Conservation (phyloP, 2,113 vertebrate genomes). For the Xyrauchen texanus region DNA sequence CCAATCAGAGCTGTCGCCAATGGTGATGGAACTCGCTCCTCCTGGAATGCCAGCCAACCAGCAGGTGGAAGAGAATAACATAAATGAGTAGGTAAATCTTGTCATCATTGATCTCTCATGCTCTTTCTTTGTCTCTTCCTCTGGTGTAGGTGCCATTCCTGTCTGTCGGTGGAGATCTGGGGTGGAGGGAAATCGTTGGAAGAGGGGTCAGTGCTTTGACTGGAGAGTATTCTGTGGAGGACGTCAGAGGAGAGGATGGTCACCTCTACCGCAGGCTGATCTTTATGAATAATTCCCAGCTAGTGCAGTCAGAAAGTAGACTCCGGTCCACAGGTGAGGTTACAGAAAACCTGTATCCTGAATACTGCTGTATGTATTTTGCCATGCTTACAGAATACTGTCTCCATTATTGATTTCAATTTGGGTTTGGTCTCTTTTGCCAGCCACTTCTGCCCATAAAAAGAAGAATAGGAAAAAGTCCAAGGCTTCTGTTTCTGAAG, state of each 20-base stretch:
- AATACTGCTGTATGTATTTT: neutral
- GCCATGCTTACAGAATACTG: neutral
- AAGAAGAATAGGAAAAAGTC: slow-evolving; percentile 86
- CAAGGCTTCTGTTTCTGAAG: slow-evolving; percentile 52
- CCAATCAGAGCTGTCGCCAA: slow-evolving; percentile 87
- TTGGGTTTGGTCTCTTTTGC: neutral
- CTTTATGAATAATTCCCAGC: slow-evolving; percentile 85
- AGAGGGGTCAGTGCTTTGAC: slow-evolving; percentile 81
- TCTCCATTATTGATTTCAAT: neutral
- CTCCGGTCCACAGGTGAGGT: slow-evolving; percentile 65
- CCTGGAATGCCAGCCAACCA: slow-evolving; percentile 83
- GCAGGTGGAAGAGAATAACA: slow-evolving; percentile 76
- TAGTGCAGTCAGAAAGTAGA: slow-evolving; percentile 92
- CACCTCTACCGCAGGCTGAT: slow-evolving; percentile 86
- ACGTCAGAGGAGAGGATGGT: slow-evolving; percentile 84
- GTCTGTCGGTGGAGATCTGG: slow-evolving; percentile 91
- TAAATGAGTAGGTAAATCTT: neutral
- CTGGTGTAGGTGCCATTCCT: slow-evolving; percentile 87
- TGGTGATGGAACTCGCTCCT: slow-evolving; percentile 94
- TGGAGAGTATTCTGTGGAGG: slow-evolving; percentile 89
- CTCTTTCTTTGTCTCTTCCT: neutral
- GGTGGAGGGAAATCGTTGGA: slow-evolving; percentile 82
- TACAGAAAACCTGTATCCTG: neutral
- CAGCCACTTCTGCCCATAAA: slow-evolving; percentile 74
- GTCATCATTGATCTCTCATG: neutral